Evolutionary conservation across 1,140 invertebrate species (phyloP), one percentile per base, ranked within the genome.

Genomic region (Eulimnadia texana): DNA sequence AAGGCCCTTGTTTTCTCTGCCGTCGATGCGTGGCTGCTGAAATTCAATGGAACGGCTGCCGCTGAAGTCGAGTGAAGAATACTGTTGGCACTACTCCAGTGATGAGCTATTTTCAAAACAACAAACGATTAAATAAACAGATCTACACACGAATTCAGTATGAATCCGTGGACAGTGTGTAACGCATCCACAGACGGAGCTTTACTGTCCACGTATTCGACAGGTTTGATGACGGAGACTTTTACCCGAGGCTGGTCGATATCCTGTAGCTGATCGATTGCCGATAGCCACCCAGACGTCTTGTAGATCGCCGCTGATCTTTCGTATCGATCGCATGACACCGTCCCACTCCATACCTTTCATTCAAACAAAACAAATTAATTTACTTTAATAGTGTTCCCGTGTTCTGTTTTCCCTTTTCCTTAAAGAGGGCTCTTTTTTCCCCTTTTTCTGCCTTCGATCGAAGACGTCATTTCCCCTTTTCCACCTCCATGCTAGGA

Each of bases 261-360:
- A 42, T 16, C 16, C 6, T 9, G 6, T 42, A 6, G 33, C 50
- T 22, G 51, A 51, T n/a, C 60, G 60, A 22, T 50, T 33, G 3
- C 60, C 60, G 29, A 61, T 33, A 42, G 49, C 49, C n/a, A 51
- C 28, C 60, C 60, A 61, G 19, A 61, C 60, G 27, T 61, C 60
- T 42, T 61, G 60, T n/a, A 61, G 51, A 23, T 61, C 53, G 51
- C 50, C 51, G 42, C 53, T 61, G 27, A 61, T 61, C 53, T 61
- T 61, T 25, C 53, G 60, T 11, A 61, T 61, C 50, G 60, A 61
- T 25, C 53, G 49, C 28, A 61, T 25, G 29, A 61, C 60, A 3
- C 50, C 53, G 23, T 61, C 50, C 55, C 55, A 58, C 25, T 58
- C 55, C 42, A 33, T 27, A 9, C 55, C 55, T 58, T 22, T n/a